Evolutionary conservation across 23 tunicate species (phyloP).

Genomic region (Clavelina lepadiformis): DNA sequence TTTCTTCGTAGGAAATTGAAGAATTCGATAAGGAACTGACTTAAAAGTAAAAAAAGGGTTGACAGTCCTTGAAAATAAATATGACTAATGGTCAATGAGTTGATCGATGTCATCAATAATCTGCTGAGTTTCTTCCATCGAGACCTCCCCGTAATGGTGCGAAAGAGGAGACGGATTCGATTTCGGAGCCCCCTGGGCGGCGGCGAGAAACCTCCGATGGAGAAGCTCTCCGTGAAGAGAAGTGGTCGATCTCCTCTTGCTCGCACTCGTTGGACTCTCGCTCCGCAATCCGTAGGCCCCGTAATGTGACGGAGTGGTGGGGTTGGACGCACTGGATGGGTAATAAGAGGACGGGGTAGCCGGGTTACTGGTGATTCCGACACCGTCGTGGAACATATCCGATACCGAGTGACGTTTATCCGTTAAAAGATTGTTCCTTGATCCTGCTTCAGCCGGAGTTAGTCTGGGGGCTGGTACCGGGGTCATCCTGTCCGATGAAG

Average conservation of each 20-base stretch:
- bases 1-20: too few species aligned
- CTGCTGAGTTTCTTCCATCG: slow-evolving; percentile 73
- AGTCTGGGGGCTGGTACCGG: too few species aligned
- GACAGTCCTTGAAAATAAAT: background rate
- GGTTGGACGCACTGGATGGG: background rate
- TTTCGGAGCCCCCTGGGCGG: background rate
- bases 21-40: too few species aligned
- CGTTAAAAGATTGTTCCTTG: too few species aligned
- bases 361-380: background rate
- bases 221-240: slow-evolving; percentile 41
- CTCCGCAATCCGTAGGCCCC: background rate
- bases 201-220: slow-evolving; percentile 36
- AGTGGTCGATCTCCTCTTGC: slow-evolving; percentile 18
- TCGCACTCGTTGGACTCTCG: slow-evolving; percentile 1
- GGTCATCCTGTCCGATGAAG: background rate
- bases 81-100: slow-evolving; percentile 35
- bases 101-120: slow-evolving; percentile 73
- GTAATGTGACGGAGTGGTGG: background rate
- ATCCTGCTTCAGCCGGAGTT: too few species aligned
- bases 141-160: slow-evolving; percentile 31
- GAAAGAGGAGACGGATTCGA: slow-evolving; percentile 4
- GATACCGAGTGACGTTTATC: slow-evolving; percentile 34
- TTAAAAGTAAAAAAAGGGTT: background rate
- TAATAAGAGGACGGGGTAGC: background rate
- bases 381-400: slow-evolving; percentile 50